Conservation (phyloP, 2,113 vertebrate genomes). For the Addax nasomaculatus region DNA sequence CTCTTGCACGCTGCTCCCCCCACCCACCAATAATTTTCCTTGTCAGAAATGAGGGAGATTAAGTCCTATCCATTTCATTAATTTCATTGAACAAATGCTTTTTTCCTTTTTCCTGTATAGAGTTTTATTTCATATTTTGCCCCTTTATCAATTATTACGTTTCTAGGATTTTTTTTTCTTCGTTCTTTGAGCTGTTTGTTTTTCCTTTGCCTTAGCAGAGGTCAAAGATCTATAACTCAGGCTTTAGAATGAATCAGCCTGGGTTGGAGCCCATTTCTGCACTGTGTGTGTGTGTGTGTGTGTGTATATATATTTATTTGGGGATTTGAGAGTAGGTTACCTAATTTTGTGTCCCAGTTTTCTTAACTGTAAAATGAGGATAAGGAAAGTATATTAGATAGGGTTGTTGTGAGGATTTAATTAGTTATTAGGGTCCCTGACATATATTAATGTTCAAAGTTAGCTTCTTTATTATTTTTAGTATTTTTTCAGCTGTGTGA, state of each 20-base stretch:
- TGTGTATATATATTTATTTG: not conserved
- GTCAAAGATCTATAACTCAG: not conserved
- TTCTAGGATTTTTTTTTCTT: not conserved
- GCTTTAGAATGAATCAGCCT: not conserved
- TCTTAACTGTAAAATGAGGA: not conserved
- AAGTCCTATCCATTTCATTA: not conserved
- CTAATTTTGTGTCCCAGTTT: slow-evolving; percentile 24
- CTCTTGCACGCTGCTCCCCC: not conserved
- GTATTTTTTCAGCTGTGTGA: not conserved
- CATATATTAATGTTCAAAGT: not conserved
- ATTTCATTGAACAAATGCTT: not conserved
- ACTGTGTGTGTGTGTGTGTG: not conserved
- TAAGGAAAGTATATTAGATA: not conserved
- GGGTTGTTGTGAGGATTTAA: not conserved
- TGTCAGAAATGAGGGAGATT: not conserved
- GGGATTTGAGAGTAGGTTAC: not conserved
- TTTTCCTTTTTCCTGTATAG: not conserved
- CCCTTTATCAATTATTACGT: not conserved
- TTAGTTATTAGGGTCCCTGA: not conserved
- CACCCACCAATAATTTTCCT: not conserved
- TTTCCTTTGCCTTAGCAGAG: slow-evolving; percentile 4
- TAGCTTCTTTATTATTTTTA: not conserved
- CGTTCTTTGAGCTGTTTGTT: not conserved
- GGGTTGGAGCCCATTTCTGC: not conserved
- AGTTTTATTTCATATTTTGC: not conserved